A percentile compares a stretch with the other conserved stretches of the same genome.
Evolutionary conservation across 2,113 vertebrate genomes (phyloP).

Genomic region (Dromas ardeola): DNA sequence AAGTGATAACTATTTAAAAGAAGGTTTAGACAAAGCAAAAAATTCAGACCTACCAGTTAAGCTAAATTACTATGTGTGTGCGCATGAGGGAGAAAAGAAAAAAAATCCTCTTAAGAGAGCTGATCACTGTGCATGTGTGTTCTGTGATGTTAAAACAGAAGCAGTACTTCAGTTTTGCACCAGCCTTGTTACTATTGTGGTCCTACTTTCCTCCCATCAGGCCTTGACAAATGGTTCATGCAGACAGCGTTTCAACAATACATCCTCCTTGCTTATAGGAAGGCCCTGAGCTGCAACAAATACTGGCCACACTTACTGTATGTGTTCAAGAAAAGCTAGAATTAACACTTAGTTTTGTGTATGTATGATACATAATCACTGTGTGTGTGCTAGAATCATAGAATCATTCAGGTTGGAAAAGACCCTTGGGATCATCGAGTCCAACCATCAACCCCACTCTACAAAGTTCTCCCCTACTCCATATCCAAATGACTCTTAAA

Average conservation of each 20-base stretch:
- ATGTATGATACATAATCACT: accelerated
- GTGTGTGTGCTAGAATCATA: too few species aligned
- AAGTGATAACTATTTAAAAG: neutral
- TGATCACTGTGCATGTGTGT: neutral
- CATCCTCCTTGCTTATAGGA: neutral
- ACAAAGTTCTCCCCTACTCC: too few species aligned
- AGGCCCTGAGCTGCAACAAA: neutral
- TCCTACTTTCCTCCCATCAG: neutral
- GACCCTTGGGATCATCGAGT: too few species aligned
- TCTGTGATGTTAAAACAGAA: neutral
- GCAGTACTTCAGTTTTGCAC: neutral
- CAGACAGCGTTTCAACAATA: neutral
- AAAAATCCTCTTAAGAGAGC: neutral
- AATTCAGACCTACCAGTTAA: neutral
- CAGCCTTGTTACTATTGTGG: neutral
- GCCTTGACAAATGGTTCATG: neutral
- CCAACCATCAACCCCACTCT: too few species aligned
- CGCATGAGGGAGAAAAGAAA: neutral
- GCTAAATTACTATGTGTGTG: neutral
- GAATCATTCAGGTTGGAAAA: too few species aligned
- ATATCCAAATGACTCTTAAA: too few species aligned
- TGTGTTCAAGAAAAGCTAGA: neutral
- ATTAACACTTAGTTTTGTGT: neutral
- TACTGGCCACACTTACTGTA: neutral
- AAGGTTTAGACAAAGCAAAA: neutral